These are phyloP conservation scores for Zelleria hepariella DNA, from an alignment of 2,888 invertebrate genomes.

Conservation along the genomic window DNA sequence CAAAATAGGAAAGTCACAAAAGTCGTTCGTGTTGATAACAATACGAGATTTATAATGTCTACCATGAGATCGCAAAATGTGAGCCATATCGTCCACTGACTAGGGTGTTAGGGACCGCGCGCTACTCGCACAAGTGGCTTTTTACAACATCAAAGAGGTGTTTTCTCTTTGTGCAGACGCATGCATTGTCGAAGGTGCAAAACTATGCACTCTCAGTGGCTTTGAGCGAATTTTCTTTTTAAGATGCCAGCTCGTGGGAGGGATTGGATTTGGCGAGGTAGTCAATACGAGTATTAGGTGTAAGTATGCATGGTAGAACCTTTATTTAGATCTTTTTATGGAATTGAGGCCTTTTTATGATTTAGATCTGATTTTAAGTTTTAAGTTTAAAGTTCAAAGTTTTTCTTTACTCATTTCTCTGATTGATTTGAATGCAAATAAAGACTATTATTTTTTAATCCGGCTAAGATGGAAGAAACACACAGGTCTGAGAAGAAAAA, in stretches of 20 bases:
- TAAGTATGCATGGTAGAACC: neutral
- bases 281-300: neutral
- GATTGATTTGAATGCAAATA: too few relatives aligned
- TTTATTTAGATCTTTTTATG: neutral
- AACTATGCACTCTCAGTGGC: neutral
- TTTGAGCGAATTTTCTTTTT: neutral
- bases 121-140: slow-evolving; percentile 38
- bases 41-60: too few relatives aligned
- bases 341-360: neutral
- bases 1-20: too few relatives aligned
- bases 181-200: slow-evolving; percentile 5
- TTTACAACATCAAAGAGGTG: slow-evolving; percentile 44
- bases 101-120: neutral
- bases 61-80: too few relatives aligned
- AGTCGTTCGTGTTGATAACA: too few relatives aligned
- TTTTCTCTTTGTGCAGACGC: slow-evolving; percentile 19
- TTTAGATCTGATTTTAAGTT: neutral
- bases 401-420: too few relatives aligned
- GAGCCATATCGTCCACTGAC: too few relatives aligned
- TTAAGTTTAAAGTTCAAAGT: neutral
- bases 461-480: too few relatives aligned
- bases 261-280: neutral
- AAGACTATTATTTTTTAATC: too few relatives aligned
- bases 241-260: neutral
- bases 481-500: too few relatives aligned